Evolutionary conservation across 2,888 invertebrate species (phyloP).

Genomic region (Barypeithes pellucidus): DNA sequence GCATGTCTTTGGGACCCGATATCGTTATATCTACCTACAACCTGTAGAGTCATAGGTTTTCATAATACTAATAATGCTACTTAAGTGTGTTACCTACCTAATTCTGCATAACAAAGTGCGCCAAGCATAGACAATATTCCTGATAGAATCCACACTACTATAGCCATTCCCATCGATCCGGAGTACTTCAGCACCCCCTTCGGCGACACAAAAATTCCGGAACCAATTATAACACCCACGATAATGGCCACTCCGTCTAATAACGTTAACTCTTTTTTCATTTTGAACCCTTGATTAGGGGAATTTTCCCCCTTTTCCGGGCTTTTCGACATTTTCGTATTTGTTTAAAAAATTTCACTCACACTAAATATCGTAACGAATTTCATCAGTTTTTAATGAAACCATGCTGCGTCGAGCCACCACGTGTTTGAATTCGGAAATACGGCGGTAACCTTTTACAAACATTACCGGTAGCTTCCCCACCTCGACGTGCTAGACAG

Average conservation of each 20-base stretch:
- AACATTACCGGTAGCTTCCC: slow-evolving; percentile 34
- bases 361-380: slow-evolving; percentile 13
- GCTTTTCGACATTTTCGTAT: slow-evolving; percentile 36
- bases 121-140: slow-evolving; percentile 94
- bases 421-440: slow-evolving; percentile 35
- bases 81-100: slow-evolving; percentile 77
- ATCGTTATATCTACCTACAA: too few species aligned
- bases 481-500: slow-evolving; percentile 3
- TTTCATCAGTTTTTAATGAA: slow-evolving; percentile 18
- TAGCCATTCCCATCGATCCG: slow-evolving; percentile 90
- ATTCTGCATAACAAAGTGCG: slow-evolving; percentile 96
- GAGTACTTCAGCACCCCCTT: slow-evolving; percentile 94
- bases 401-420: slow-evolving; percentile 36
- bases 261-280: slow-evolving; percentile 92
- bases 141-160: slow-evolving; percentile 91
- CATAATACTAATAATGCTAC: too few species aligned
- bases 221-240: slow-evolving; percentile 96
- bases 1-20: too few species aligned
- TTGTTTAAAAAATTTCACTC: background rate
- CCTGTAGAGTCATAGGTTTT: too few species aligned
- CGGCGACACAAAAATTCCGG: slow-evolving; percentile 96
- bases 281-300: slow-evolving; percentile 74
- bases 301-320: slow-evolving; percentile 35
- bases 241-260: slow-evolving; percentile 96
- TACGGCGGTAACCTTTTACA: slow-evolving; percentile 38